Conservation (phyloP, 2,113 vertebrate genomes). For the Brachypodius melanocephalos region DNA sequence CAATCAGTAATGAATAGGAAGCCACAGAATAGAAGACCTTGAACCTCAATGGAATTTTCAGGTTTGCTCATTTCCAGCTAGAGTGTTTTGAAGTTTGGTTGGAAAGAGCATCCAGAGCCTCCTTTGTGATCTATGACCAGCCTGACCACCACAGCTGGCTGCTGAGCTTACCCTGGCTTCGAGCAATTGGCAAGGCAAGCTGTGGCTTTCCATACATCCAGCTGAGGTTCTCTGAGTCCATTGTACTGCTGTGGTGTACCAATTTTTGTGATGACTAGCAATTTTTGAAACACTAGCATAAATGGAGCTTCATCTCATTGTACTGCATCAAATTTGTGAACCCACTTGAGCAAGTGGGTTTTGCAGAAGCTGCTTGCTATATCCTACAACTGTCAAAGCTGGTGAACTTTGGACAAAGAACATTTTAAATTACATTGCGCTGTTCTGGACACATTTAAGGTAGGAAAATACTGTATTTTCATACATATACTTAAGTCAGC, state of each 20-base stretch:
- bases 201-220: not conserved
- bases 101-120: not conserved
- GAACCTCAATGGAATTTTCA: not conserved
- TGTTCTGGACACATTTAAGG: not conserved
- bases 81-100: not conserved
- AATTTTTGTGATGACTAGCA: not conserved
- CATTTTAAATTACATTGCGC: not conserved
- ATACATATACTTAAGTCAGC: not conserved
- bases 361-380: not conserved
- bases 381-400: not conserved
- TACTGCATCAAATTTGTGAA: not conserved
- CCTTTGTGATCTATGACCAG: not conserved
- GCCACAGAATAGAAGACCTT: not conserved
- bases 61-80: not conserved
- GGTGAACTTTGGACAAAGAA: not conserved
- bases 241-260: not conserved
- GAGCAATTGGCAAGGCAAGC: not conserved
- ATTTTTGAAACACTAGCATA: not conserved
- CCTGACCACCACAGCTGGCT: not conserved
- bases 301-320: not conserved
- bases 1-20: not conserved
- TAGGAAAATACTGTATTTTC: not conserved
- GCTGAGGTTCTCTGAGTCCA: not conserved
- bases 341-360: not conserved
- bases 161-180: not conserved